phyloP scores from a whole-genome alignment of 2,797 vertebrate genomes.

The Phrynocephalus vlangalii region DNA sequence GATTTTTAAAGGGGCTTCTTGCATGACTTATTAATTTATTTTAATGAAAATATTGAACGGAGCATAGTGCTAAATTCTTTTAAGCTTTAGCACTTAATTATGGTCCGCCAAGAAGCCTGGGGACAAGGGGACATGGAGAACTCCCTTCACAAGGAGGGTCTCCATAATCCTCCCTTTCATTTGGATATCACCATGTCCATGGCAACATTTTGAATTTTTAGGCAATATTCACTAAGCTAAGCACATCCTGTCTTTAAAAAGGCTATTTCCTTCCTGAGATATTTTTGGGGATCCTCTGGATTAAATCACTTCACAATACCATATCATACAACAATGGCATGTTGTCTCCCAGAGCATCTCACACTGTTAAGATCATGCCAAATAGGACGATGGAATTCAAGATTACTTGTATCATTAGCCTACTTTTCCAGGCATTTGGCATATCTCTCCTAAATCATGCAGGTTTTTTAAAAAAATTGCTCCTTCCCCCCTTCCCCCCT shows the following conservation, averaged over 20 bases:
- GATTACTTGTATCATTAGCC: neutral
- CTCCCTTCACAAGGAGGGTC: neutral
- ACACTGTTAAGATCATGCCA: slow-evolving; percentile 4
- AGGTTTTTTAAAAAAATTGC: neutral
- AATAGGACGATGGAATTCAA: neutral
- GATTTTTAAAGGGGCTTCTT: neutral
- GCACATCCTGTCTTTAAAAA: neutral
- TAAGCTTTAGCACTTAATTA: neutral
- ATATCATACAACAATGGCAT: neutral
- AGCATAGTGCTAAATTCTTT: neutral
- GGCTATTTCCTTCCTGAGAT: neutral
- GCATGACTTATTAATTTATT: neutral
- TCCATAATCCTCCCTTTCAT: neutral
- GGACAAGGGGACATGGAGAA: neutral
- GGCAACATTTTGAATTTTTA: neutral
- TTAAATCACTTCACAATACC: neutral
- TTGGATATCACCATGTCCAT: neutral
- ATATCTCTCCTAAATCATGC: neutral
- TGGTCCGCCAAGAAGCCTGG: neutral
- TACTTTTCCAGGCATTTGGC: neutral
- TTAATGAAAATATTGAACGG: neutral
- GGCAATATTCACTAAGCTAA: slow-evolving; percentile 18
- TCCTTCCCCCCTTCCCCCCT: slow-evolving; percentile 4
- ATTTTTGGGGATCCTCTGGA: neutral
- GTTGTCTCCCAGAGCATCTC: neutral